Evolutionary conservation across 2,888 invertebrate genomes (phyloP), one percentile per base, ranked within the genome.

Genomic region (Criorhina ranunculi): DNA sequence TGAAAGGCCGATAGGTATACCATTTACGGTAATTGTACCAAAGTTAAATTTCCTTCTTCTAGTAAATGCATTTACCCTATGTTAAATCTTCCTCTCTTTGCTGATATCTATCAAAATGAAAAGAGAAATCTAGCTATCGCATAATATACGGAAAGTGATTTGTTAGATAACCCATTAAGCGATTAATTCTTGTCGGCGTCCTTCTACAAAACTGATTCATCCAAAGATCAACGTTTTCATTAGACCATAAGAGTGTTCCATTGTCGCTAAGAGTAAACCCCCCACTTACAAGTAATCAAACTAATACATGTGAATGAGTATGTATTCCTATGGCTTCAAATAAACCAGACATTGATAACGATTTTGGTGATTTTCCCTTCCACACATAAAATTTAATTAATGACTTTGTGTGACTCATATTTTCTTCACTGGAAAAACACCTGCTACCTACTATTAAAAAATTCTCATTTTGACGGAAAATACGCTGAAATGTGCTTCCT

Each of bases 171-270:
- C 49, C 49, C 49, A 49, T 11, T 49, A n/a, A 51, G 8, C 51
- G 12, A 51, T 31, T 12, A 29, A n/a, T 29, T 29, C n/a, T n/a
- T n/a, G 12, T 8, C 51, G 7, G 17, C 9, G 35, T 37, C 17
- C 19, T 37, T 17, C 35, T 37, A 9, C 19, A n/a, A 19, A 57
- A 19, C 57, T 37, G 19, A 35, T 37, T 57, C 35, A 57, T 37
- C 57, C 35, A 57, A 57, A 57, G 37, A 57, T 37, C 57, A 35
- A 19, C 57, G 17, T 15, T 19, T 51, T n/a, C 51, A n/a, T 29
- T 6, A 51, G 29, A 29, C 19, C 12, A 31, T 29, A 29, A 31
- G 19, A 57, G 37, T 2, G 3, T 0, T 19, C 37, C 19, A 11
- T 37, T 57, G 57, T 15, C 37, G n/a, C 33, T 29, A 15, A 12